A percentile compares a stretch with the other conserved stretches of the same genome.
Evolutionary conservation across 2,888 invertebrate species (phyloP).

Genomic region (Yponomeuta malinellus): DNA sequence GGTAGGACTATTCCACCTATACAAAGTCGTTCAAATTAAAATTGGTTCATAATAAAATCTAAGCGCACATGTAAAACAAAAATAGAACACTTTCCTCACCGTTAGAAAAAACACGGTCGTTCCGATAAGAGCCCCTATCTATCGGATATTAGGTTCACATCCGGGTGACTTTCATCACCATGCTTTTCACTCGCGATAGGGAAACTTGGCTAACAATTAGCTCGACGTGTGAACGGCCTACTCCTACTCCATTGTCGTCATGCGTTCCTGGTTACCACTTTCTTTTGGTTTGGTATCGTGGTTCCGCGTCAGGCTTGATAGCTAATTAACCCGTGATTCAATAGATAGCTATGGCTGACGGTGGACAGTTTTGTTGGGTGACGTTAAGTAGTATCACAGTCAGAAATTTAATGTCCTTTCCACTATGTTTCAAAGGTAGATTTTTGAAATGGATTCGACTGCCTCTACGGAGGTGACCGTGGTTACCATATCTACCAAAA

Average conservation of each 20-base stretch:
- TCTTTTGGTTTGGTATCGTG: slow-evolving; percentile 26
- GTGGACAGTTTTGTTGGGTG: too few species aligned
- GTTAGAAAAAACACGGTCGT: slow-evolving; percentile 4
- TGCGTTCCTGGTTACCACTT: slow-evolving; percentile 55
- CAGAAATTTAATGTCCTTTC: too few species aligned
- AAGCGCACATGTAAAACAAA: neutral
- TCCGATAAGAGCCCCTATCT: slow-evolving; percentile 12
- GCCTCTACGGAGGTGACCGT: too few species aligned
- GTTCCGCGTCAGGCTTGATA: neutral
- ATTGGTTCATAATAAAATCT: too few species aligned
- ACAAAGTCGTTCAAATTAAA: too few species aligned
- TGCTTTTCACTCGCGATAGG: slow-evolving; percentile 16
- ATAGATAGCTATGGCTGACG: too few species aligned
- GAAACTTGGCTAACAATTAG: slow-evolving; percentile 24
- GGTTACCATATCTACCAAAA: too few species aligned
- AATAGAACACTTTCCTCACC: neutral
- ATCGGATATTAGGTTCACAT: slow-evolving; percentile 6
- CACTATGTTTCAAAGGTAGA: too few species aligned
- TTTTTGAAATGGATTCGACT: too few species aligned
- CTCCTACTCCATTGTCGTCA: slow-evolving; percentile 31
- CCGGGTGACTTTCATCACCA: slow-evolving; percentile 10
- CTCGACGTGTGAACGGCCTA: slow-evolving; percentile 53
- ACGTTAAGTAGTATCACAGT: too few species aligned
- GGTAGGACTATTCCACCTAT: too few species aligned
- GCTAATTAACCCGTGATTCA: too few species aligned